Conservation (phyloP, 2,797 vertebrate genomes). For the Lepidocolaptes lacrymiger region DNA sequence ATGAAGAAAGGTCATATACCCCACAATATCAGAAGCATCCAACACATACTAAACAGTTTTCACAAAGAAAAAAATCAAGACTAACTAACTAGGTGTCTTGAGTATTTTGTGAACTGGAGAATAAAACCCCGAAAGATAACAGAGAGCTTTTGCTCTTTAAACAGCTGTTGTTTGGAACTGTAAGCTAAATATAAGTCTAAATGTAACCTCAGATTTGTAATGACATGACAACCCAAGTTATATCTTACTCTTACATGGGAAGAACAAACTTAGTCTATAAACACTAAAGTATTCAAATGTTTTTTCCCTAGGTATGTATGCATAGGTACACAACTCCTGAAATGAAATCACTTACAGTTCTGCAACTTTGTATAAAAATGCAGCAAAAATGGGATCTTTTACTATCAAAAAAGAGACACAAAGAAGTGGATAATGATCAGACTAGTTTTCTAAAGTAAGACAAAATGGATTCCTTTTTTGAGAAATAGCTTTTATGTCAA, state of each 20-base stretch:
- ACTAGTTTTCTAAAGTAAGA: not conserved
- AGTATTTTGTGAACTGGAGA: not conserved
- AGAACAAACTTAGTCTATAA: not conserved
- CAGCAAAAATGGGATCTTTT: not conserved
- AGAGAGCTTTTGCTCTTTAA: not conserved
- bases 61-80: not conserved
- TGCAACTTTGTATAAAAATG: not conserved
- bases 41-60: not conserved
- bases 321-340: not conserved
- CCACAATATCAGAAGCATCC: not conserved
- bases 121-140: not conserved
- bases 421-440: not conserved
- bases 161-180: not conserved
- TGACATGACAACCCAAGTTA: not conserved
- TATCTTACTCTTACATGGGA: not conserved
- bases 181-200: not conserved
- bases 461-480: not conserved
- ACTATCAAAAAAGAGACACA: not conserved
- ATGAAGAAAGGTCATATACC: not conserved
- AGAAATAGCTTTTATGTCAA: not conserved
- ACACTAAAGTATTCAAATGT: not conserved
- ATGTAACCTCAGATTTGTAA: not conserved
- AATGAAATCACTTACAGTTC: not conserved
- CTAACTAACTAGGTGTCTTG: not conserved
- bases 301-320: not conserved